phyloP scores from a whole-genome alignment of 2,113 vertebrate genomes.

The Eulacestoma nigropectus region DNA sequence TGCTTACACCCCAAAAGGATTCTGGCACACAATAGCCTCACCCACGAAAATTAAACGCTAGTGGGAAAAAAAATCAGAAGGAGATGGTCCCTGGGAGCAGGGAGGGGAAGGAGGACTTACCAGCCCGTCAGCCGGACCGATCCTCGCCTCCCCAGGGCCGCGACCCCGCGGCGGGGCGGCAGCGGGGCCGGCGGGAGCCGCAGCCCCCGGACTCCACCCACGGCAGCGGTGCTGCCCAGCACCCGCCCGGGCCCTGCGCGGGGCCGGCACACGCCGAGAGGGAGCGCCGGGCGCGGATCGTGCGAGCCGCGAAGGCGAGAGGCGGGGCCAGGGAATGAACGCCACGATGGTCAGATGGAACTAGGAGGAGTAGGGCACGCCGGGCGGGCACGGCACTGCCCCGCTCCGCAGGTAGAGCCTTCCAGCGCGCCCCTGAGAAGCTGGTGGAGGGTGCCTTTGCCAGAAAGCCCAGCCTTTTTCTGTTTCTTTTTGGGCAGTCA shows the following conservation, averaged over 20 bases:
- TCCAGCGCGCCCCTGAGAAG: neutral
- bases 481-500: neutral
- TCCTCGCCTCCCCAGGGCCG: neutral
- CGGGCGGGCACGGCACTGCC: neutral
- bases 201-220: neutral
- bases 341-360: rapidly evolving
- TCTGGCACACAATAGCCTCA: neutral
- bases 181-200: neutral
- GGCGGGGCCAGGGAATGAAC: neutral
- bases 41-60: neutral
- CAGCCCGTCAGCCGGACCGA: neutral
- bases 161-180: neutral
- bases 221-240: neutral
- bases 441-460: neutral
- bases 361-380: rapidly evolving
- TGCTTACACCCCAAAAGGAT: neutral
- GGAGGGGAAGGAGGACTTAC: neutral
- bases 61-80: rapidly evolving
- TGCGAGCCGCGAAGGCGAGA: rapidly evolving
- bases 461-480: neutral
- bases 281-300: rapidly evolving
- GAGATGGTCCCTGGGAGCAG: neutral
- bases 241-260: neutral
- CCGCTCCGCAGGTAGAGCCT: neutral
- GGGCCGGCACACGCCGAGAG: neutral